Base-by-base conservation (phyloP, 2,888 invertebrate species). In the Leucania comma region DNA sequence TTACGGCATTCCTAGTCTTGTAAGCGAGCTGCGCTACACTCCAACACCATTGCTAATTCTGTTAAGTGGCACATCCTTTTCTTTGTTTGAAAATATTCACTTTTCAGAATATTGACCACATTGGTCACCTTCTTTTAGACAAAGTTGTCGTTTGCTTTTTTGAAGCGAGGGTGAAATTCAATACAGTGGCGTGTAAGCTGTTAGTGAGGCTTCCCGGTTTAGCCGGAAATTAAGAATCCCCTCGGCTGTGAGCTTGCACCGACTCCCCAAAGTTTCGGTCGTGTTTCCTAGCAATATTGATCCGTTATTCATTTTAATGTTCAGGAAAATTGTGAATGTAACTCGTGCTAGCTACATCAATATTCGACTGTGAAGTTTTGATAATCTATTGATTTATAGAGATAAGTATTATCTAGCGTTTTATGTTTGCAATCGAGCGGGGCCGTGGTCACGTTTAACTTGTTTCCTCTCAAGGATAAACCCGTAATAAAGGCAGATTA, bases 221-320 rank as follows among this genome's bases (percentile, higher is more conserved):
- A 91, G 87, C 92, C 93, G 95, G 95, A 95, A 91, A 93, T 93
- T 90, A 92, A 88, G 90, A 91, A 92, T 90, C 93, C 94, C 92
- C 90, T 90, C 89, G 50, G 46, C 24, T 32, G 60, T 64, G 86
- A 86, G 80, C 87, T 83, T 83, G 82, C 79, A 83, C 80, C 80
- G 86, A 78, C 83, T 87, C 91, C 91, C 90, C 84, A 89, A 90
- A 90, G 91, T 92, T 91, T 88, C 86, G 82, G 86, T 89, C 87
- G 88, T 85, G 95, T 95, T 88, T 87, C 95, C 93, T 92, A 93
- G 95, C 94, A 94, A 92, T 90, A 95, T 94, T 88, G 95, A 95
- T 95, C 89, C 72, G 73, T 82, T 82, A 73, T 61, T 65, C 24
- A 51, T 67, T 56, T 42, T 51, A 17, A n/a, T 54, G 17, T 57